These are phyloP conservation scores for Orchesella flavescens DNA, from an alignment of 2,888 invertebrate species.

Conservation along the genomic window DNA sequence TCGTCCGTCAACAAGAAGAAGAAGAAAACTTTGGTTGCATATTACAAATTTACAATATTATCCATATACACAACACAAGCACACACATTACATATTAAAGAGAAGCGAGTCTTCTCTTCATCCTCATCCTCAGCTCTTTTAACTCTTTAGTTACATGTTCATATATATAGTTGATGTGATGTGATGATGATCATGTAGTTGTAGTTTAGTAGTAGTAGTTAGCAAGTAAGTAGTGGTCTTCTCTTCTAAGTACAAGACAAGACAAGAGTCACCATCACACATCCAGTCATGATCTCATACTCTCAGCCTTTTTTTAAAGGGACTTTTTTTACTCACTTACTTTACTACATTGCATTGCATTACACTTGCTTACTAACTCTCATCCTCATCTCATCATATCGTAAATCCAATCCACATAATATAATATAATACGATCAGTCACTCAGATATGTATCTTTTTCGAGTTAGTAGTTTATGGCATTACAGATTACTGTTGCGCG, in stretches of 20 bases:
- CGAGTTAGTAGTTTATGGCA: too few species aligned
- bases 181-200: not conserved
- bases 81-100: too few species aligned
- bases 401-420: conserved; percentile 11
- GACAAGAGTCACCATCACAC: conserved; percentile 42
- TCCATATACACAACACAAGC: too few species aligned
- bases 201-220: not conserved
- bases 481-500: too few species aligned
- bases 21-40: not conserved
- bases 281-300: conserved; percentile 50
- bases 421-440: too few species aligned
- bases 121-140: too few species aligned
- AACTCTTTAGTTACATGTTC: not conserved
- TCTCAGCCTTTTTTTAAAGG: conserved; percentile 33
- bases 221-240: conserved; percentile 11
- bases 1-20: conserved; percentile 23
- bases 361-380: too few species aligned
- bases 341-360: not conserved
- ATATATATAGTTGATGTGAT: not conserved
- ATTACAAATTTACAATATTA: too few species aligned
- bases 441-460: conserved; percentile 30
- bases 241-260: not conserved
- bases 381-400: conserved; percentile 1
- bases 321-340: conserved; percentile 14
- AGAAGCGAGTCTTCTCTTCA: too few species aligned